Evolutionary conservation across 2,888 invertebrate species (phyloP).

Genomic region (Cheilosia pagana): DNA sequence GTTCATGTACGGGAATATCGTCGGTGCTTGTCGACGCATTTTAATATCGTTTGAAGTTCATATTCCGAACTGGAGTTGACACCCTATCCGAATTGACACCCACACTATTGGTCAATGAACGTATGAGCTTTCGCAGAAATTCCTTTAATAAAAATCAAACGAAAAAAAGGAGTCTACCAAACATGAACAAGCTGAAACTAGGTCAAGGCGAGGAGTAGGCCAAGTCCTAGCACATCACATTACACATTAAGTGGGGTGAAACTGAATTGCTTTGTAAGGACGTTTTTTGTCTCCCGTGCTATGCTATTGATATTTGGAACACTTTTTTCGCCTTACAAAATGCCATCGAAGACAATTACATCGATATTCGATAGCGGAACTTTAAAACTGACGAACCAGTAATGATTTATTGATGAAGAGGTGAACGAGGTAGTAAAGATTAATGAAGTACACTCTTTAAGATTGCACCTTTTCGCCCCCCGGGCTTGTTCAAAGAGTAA

Average conservation of each 20-base stretch:
- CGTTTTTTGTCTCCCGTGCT: background rate
- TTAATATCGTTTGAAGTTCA: too few species aligned
- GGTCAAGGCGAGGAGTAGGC: slow-evolving; percentile 29
- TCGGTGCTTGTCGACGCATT: too few species aligned
- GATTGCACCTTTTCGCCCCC: background rate
- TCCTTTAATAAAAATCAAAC: background rate
- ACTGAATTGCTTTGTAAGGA: slow-evolving; percentile 17
- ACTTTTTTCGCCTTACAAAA: background rate
- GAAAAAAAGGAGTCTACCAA: background rate
- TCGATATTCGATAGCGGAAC: slow-evolving; percentile 40
- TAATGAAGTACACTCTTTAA: slow-evolving; percentile 32
- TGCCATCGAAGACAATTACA: slow-evolving; percentile 4
- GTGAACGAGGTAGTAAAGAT: slow-evolving; percentile 14
- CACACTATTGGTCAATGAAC: background rate
- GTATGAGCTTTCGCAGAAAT: background rate
- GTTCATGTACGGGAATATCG: too few species aligned
- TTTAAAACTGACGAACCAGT: slow-evolving; percentile 47
- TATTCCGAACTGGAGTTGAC: background rate
- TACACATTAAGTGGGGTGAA: slow-evolving; percentile 11
- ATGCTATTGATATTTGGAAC: slow-evolving; percentile 8
- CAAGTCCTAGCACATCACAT: slow-evolving; percentile 5
- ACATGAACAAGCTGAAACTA: background rate
- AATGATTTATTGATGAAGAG: slow-evolving; percentile 32
- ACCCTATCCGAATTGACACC: background rate
- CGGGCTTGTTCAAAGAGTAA: background rate